Percentiles rank a stretch among this genome's conserved stretches.
These are phyloP conservation scores for Aspidiotus destructor DNA, from an alignment of 2,888 invertebrate species.

Conservation along the genomic window DNA sequence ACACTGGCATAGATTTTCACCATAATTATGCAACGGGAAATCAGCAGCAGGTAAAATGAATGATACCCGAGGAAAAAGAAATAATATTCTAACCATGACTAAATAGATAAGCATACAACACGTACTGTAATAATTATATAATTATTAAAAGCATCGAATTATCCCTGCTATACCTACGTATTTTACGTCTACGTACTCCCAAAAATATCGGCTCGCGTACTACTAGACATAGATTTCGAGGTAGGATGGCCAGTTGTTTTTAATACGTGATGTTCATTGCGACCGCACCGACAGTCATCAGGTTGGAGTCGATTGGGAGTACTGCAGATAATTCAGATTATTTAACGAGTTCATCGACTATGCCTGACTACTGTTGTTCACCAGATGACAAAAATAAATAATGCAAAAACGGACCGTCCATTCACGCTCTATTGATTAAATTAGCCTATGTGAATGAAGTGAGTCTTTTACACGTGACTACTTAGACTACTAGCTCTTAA, in stretches of 20 bases:
- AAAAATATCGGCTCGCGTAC: not conserved
- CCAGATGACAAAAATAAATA: no score
- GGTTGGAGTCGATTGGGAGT: no score
- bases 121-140: constrained; percentile 24
- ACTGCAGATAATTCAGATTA: no score
- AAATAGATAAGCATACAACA: constrained; percentile 28
- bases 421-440: no score
- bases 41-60: constrained; percentile 12
- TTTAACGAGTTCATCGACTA: no score
- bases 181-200: not conserved
- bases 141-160: constrained; percentile 13
- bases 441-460: no score
- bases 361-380: no score
- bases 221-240: not conserved
- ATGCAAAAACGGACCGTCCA: no score
- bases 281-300: no score
- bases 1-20: constrained; percentile 25
- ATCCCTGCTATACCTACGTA: constrained; percentile 12
- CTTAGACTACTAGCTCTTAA: no score
- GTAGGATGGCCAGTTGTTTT: not conserved
- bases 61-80: not conserved
- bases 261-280: no score
- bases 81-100: constrained; percentile 26
- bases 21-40: constrained; percentile 32
- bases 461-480: no score